Conservation (phyloP, 2,113 vertebrate species). For the Archilochus colubris region DNA sequence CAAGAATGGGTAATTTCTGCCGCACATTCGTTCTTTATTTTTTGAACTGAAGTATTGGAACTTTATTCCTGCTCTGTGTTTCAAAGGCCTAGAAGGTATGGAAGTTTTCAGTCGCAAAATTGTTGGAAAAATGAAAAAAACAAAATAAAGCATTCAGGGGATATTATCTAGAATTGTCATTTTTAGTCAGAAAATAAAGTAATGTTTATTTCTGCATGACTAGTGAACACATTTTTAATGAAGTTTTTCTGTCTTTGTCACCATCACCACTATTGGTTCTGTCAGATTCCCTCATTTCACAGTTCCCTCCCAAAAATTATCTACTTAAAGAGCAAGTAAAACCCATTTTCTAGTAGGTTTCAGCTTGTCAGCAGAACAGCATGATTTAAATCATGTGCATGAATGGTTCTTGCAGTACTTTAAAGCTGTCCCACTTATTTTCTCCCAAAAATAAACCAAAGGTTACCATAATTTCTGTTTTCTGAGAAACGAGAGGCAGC, state of each 20-base stretch:
- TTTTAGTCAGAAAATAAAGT: not conserved
- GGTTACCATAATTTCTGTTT: not conserved
- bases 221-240: not conserved
- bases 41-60: not conserved
- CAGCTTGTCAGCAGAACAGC: not conserved
- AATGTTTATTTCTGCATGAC: not conserved
- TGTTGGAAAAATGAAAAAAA: not conserved
- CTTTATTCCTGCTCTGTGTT: not conserved
- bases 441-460: not conserved
- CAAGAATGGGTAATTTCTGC: not conserved
- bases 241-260: not conserved
- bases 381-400: conserved; percentile 18
- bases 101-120: not conserved
- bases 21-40: not conserved
- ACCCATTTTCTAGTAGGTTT: conserved; percentile 20
- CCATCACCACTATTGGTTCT: not conserved
- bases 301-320: not conserved
- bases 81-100: not conserved
- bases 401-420: not conserved
- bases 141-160: not conserved
- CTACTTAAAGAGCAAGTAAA: conserved; percentile 36
- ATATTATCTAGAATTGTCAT: not conserved
- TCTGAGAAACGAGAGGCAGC: not conserved
- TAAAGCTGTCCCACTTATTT: not conserved
- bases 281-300: conserved; percentile 21